These are phyloP conservation scores for Coracias cyanogaster DNA, from an alignment of 2,797 vertebrate species.

Conservation along the genomic window DNA sequence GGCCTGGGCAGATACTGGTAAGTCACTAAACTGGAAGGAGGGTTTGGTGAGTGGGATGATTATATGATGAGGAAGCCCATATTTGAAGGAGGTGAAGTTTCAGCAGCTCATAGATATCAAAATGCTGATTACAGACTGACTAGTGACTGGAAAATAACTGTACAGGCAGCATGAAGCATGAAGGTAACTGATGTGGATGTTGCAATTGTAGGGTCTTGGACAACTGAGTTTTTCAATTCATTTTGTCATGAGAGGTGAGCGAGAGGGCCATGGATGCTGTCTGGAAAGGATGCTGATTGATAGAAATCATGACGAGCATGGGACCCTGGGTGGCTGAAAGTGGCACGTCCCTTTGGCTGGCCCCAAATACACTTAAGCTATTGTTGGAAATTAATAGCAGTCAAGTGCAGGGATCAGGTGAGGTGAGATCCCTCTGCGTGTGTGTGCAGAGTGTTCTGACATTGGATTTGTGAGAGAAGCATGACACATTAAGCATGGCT, in stretches of 20 bases:
- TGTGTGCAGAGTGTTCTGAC: not conserved
- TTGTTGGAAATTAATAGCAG: not conserved
- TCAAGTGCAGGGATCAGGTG: not conserved
- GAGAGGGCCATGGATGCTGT: not conserved
- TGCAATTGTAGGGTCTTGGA: not conserved
- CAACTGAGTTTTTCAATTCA: not conserved
- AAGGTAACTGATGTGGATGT: not conserved
- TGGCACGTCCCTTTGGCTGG: fast-evolving
- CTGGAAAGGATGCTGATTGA: not conserved
- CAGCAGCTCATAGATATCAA: not conserved
- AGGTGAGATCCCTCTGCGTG: not conserved
- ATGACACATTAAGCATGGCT: not conserved
- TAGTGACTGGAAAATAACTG: not conserved
- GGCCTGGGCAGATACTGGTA: not conserved
- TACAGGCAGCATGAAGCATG: not conserved
- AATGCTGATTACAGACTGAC: not conserved
- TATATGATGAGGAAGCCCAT: not conserved
- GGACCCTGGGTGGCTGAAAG: not conserved
- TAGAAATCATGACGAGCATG: not conserved
- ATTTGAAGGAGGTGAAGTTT: not conserved
- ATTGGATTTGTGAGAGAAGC: not conserved
- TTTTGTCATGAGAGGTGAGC: not conserved
- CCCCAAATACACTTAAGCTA: not conserved
- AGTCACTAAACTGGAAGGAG: not conserved
- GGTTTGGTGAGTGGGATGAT: not conserved